A percentile compares a stretch with the other conserved stretches of the same genome.
Conservation (phyloP, 2,113 vertebrate genomes). For the Apistogramma diplotaenia region DNA sequence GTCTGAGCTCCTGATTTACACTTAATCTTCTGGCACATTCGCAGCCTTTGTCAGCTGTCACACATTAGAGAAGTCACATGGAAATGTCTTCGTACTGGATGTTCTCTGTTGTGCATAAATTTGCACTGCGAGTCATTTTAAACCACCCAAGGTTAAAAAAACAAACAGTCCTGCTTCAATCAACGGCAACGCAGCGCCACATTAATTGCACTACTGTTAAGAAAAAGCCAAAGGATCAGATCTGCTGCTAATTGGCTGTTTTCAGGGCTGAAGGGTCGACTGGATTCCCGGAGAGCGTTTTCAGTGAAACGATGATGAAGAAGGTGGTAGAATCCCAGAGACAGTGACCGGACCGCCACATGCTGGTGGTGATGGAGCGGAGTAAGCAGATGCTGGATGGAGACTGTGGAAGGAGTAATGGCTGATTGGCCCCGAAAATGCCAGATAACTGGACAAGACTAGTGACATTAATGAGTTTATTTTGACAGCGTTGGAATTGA, state of each 20-base stretch:
- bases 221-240: not conserved
- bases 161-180: not conserved
- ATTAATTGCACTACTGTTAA: not conserved
- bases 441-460: not conserved
- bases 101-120: not conserved
- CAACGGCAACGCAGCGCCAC: not conserved
- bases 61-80: not conserved
- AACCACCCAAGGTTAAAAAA: not conserved
- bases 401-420: not conserved
- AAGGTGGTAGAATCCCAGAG: not conserved
- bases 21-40: not conserved
- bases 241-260: not conserved
- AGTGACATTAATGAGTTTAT: not conserved
- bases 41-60: not conserved
- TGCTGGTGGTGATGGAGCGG: not conserved
- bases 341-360: not conserved
- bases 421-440: not conserved
- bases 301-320: not conserved
- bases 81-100: not conserved
- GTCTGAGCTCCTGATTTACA: not conserved
- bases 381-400: not conserved
- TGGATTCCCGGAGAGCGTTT: not conserved
- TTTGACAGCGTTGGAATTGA: not conserved
- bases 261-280: not conserved
- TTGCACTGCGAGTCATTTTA: not conserved